Conservation (phyloP, 1,140 invertebrate genomes). For the Scaptomyza pallida region DNA sequence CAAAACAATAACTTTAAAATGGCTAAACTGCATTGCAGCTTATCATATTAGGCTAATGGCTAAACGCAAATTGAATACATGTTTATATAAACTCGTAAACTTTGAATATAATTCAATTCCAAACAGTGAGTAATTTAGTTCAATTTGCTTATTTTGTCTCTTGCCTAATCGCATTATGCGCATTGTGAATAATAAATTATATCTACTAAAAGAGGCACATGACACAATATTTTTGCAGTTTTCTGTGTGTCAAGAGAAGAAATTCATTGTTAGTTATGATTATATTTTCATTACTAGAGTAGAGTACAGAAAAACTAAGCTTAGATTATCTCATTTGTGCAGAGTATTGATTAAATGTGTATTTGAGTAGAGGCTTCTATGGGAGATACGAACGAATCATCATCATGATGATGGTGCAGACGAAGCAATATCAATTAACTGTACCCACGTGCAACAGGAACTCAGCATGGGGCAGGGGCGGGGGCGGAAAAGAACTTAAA, state of each 20-base stretch:
- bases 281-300: too few relatives aligned
- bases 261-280: too few relatives aligned
- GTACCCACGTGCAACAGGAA: slow-evolving; percentile 72
- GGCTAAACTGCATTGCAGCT: slow-evolving; percentile 12
- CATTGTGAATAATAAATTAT: too few relatives aligned
- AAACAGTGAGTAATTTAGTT: neutral
- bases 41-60: slow-evolving; percentile 36
- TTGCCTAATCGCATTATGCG: neutral
- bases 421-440: slow-evolving; percentile 66
- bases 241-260: too few relatives aligned
- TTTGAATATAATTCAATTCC: neutral
- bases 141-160: neutral
- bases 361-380: too few relatives aligned
- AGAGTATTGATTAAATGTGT: too few relatives aligned
- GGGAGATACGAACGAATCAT: too few relatives aligned
- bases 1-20: slow-evolving; percentile 6
- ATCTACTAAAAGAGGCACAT: too few relatives aligned
- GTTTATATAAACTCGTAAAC: slow-evolving; percentile 17
- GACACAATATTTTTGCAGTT: too few relatives aligned
- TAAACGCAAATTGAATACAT: slow-evolving; percentile 40
- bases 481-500: slow-evolving; percentile 71
- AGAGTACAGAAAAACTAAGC: too few relatives aligned
- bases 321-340: too few relatives aligned
- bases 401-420: slow-evolving; percentile 38
- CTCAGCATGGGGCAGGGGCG: slow-evolving; percentile 32